These are phyloP conservation scores for Ellobius talpinus DNA, from an alignment of 2,113 vertebrate species.

Conservation along the genomic window DNA sequence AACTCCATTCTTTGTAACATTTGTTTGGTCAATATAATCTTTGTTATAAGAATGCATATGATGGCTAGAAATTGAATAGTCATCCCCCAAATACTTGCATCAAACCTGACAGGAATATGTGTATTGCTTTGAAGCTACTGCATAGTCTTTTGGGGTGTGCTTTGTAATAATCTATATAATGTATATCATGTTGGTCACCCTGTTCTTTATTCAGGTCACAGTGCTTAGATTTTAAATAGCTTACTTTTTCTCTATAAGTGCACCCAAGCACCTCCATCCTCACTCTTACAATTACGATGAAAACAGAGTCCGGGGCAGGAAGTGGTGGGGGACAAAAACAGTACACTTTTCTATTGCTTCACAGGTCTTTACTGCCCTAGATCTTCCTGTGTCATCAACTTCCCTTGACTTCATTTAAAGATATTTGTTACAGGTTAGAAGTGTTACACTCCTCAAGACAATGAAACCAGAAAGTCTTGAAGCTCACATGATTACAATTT, in stretches of 20 bases:
- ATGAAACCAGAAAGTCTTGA: neutral
- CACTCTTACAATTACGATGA: neutral
- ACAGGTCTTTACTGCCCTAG: neutral
- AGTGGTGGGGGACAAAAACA: neutral
- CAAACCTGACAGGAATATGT: slow-evolving; percentile 1
- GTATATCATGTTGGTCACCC: neutral
- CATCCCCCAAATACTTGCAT: slow-evolving; percentile 18
- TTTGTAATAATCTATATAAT: neutral
- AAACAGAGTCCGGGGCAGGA: neutral
- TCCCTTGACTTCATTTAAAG: neutral
- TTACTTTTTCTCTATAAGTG: neutral
- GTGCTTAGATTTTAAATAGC: neutral
- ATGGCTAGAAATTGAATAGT: neutral
- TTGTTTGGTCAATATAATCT: slow-evolving; percentile 40
- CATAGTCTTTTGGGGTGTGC: neutral
- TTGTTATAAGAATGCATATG: neutral
- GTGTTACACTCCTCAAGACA: neutral
- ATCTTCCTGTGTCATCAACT: neutral
- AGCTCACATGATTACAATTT: neutral
- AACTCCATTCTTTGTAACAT: neutral
- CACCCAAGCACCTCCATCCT: neutral
- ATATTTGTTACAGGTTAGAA: neutral
- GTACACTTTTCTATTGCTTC: neutral
- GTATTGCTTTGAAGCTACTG: neutral
- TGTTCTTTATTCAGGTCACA: neutral